Evolutionary conservation across 2,113 vertebrate genomes (phyloP).

Genomic region (Siniperca knerii): DNA sequence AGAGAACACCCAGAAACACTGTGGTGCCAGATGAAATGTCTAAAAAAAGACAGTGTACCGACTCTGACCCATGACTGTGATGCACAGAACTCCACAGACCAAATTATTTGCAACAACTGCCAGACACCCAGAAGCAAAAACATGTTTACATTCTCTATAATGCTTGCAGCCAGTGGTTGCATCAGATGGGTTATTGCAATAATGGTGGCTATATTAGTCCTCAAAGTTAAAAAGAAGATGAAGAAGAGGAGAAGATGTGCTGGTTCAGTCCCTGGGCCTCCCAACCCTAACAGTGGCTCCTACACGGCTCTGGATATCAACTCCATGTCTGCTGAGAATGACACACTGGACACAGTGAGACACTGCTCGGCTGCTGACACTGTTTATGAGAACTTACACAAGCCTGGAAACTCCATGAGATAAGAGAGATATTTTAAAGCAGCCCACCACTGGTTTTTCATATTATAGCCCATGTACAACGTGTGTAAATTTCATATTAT

Average conservation of each 20-base stretch:
- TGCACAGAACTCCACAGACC: not conserved
- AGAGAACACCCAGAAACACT: not conserved
- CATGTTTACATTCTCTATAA: not conserved
- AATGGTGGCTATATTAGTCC: not conserved
- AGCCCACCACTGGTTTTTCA: not conserved
- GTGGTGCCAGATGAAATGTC: not conserved
- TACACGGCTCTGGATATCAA: constrained; percentile 24
- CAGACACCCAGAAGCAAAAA: not conserved
- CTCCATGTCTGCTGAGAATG: constrained; percentile 3
- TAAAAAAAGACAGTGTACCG: not conserved
- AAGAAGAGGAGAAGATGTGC: not conserved
- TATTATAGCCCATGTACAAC: not conserved
- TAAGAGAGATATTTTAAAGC: not conserved
- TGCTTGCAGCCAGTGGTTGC: not conserved
- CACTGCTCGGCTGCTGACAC: not conserved
- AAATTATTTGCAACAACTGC: not conserved
- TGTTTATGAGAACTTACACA: constrained; percentile 8
- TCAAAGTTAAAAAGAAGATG: not conserved
- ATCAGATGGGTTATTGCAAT: not conserved
- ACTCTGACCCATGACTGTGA: not conserved
- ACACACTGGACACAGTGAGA: constrained; percentile 8
- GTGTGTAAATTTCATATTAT: not conserved
- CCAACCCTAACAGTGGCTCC: not conserved
- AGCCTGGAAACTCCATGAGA: not conserved
- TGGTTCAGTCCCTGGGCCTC: not conserved